Conservation (phyloP, 2,888 invertebrate genomes). For the Ophraella communa region DNA sequence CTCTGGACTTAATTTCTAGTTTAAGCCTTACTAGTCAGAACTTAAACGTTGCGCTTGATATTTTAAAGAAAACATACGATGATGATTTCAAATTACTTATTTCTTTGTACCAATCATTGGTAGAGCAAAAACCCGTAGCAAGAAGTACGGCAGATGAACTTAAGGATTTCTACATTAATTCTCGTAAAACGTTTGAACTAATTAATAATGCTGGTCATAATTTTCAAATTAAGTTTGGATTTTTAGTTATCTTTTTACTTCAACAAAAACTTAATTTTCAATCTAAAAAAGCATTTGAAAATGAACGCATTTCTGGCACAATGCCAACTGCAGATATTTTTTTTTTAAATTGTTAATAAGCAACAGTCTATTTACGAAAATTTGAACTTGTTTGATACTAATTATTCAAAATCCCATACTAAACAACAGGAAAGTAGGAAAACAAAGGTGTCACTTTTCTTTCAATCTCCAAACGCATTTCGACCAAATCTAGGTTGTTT, state of each 20-base stretch:
- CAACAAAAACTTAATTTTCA: not conserved
- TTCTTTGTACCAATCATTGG: not conserved
- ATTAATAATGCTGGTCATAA: not conserved
- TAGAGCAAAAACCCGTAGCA: not conserved
- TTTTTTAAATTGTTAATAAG: not conserved
- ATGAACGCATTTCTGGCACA: not conserved
- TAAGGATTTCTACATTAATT: not conserved
- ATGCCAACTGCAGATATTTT: not conserved
- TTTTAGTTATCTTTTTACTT: not conserved
- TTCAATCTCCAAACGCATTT: not conserved
- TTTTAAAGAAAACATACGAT: not conserved
- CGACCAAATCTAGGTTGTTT: not conserved
- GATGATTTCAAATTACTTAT: not conserved
- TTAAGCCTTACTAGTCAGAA: not conserved
- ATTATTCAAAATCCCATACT: not conserved
- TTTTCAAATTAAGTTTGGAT: not conserved
- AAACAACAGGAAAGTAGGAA: not conserved
- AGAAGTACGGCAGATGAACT: not conserved
- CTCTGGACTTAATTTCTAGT: not conserved
- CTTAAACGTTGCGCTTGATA: not conserved
- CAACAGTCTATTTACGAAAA: not conserved
- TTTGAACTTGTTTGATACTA: not conserved
- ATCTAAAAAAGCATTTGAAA: not conserved
- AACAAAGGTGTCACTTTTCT: not conserved
- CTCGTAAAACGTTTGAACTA: not conserved